Percentiles rank a stretch among this genome's conserved stretches.
Conservation (phyloP, 1,140 invertebrate species). For the Teleogryllus occipitalis region DNA sequence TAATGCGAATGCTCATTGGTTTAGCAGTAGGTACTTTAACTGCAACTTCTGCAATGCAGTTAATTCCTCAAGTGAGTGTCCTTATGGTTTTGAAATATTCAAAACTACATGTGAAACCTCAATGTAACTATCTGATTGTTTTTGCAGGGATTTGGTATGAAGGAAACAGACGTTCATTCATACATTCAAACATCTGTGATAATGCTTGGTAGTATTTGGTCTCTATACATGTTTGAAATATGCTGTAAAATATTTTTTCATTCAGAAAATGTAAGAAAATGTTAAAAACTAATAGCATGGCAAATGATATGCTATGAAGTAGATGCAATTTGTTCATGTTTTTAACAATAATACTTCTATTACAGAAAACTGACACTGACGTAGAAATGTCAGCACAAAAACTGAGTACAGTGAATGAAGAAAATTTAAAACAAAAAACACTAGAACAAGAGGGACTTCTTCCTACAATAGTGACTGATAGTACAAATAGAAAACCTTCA, state of each 20-base stretch:
- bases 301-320: too few species aligned
- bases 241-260: slow-evolving; percentile 14
- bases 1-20: slow-evolving; percentile 53
- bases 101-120: too few species aligned
- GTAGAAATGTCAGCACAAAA: neutral
- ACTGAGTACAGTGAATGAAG: neutral
- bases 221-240: slow-evolving; percentile 16
- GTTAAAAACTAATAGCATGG: neutral
- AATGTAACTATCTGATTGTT: neutral
- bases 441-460: neutral
- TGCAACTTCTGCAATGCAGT: slow-evolving; percentile 52
- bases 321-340: too few species aligned
- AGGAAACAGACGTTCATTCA: neutral
- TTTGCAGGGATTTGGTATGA: neutral
- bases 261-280: slow-evolving; percentile 10
- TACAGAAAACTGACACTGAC: neutral
- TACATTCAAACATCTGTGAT: slow-evolving; percentile 12
- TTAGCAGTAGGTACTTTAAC: slow-evolving; percentile 57
- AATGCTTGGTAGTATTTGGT: slow-evolving; percentile 15
- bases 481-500: neutral
- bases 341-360: neutral
- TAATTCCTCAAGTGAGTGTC: slow-evolving; percentile 47
- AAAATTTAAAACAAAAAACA: neutral
- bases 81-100: neutral
- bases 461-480: neutral